These are phyloP conservation scores for Puntigrus tetrazona DNA, from an alignment of 2,113 vertebrate species.

Conservation along the genomic window DNA sequence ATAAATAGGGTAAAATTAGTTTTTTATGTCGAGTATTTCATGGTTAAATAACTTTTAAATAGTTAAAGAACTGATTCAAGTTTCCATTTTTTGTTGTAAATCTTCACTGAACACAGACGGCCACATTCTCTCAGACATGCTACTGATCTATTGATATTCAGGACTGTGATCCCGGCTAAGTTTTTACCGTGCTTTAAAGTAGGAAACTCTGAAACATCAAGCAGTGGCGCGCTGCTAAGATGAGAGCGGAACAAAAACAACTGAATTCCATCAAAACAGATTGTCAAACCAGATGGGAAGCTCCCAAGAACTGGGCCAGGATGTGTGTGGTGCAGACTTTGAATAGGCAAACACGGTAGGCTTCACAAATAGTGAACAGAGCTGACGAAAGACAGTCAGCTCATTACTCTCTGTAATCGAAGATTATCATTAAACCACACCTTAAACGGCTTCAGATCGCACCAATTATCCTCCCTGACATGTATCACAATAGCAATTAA, in stretches of 20 bases:
- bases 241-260: conserved; percentile 67
- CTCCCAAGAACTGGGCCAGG: conserved; percentile 70
- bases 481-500: conserved; percentile 33
- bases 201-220: conserved; percentile 68
- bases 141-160: conserved; percentile 56
- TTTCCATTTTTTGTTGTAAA: background rate
- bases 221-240: conserved; percentile 63
- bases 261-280: conserved; percentile 79
- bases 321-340: conserved; percentile 59
- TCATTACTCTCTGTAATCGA: conserved; percentile 59
- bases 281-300: conserved; percentile 80
- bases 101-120: conserved; percentile 28
- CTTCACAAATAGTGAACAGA: conserved; percentile 59
- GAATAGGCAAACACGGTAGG: conserved; percentile 65
- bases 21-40: background rate
- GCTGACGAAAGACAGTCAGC: conserved; percentile 51
- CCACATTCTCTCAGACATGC: conserved; percentile 30
- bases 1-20: background rate
- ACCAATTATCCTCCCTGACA: conserved; percentile 1
- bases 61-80: background rate
- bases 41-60: background rate
- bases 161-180: conserved; percentile 69
- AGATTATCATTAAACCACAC: conserved; percentile 24
- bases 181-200: conserved; percentile 66
- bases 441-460: background rate